A percentile compares a stretch with the other conserved stretches of the same genome.
These are phyloP conservation scores for Dinomys branickii DNA, from an alignment of 2,113 vertebrate species.

Conservation along the genomic window DNA sequence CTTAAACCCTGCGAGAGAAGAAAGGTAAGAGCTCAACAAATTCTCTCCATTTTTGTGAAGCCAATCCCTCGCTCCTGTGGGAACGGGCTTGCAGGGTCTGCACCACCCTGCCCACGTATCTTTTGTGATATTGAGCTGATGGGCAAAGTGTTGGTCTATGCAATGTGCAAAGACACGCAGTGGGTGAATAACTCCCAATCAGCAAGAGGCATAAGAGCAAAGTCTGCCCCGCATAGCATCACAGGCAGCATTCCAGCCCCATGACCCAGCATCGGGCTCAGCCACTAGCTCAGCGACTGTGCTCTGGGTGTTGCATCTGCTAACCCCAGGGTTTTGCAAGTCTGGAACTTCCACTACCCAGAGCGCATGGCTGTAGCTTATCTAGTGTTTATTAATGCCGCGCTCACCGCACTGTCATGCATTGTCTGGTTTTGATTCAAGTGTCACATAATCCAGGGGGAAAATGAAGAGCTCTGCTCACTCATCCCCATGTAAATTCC, in stretches of 20 bases:
- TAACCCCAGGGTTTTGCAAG: constrained; percentile 77
- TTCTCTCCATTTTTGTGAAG: neutral
- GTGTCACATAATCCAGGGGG: neutral
- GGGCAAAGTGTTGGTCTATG: neutral
- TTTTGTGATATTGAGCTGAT: neutral
- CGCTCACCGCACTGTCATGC: constrained; percentile 50
- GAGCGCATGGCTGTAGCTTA: neutral
- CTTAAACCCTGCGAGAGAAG: neutral
- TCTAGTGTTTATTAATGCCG: neutral
- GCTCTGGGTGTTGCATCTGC: constrained; percentile 62
- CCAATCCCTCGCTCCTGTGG: neutral
- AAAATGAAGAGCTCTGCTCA: neutral
- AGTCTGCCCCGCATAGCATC: rapidly evolving
- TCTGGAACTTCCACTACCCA: constrained; percentile 71
- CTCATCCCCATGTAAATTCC: neutral
- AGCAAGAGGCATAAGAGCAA: constrained; percentile 32
- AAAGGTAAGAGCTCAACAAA: neutral
- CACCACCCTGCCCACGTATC: neutral
- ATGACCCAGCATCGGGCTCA: constrained; percentile 32
- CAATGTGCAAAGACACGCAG: neutral
- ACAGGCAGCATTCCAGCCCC: constrained; percentile 67
- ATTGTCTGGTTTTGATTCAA: constrained; percentile 62
- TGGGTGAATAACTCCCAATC: neutral
- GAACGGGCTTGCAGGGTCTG: neutral
- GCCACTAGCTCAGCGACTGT: constrained; percentile 59